Evolutionary conservation across 2,113 vertebrate genomes (phyloP), one percentile per base, ranked within the genome.

Genomic region (Semnopithecus entellus): DNA sequence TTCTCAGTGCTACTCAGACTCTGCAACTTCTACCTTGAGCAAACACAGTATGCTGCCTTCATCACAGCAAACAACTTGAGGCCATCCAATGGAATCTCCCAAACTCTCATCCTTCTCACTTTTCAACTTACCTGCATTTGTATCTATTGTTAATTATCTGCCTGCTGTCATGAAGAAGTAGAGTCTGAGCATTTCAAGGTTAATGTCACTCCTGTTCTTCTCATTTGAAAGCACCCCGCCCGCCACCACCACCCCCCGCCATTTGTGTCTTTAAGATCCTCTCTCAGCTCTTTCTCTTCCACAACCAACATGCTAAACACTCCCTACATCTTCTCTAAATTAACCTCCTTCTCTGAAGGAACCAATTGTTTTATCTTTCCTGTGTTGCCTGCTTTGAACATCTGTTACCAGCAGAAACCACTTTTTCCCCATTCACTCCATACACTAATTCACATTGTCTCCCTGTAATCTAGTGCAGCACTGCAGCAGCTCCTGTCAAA

Each of bases 11-110:
- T 76, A 12, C 18, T 75, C 23, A 40, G 14, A 82, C 0, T 57
- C 48, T 80, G 25, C 17, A 22, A 35, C 25, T 91, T 76, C 57
- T 1, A 55, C 13, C 38, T 45, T 73, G 18, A 80, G 55, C 4
- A 76, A 32, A 86, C 45, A 59, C n/a, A 0, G 4, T n/a, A 14
- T 76, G 23, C 35, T 89, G n/a, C 16, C 6, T 30, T 32, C 20
- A 50, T 83, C n/a, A 90, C 32, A 92, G 43, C 48, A 93, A 95
- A 82, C 14, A 78, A 45, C 3, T 23, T 45, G 27, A 92, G 30
- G 22, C 12, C 7, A 64, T 43, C 16, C 20, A 14, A 2, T 75
- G 16, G 66, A 8, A 88, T 14, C 18, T 90, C 27, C 11, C 18
- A 84, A 78, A 83, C n/a, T 72, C 20, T 55, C 30, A 72, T 78